Percentiles rank a stretch among this genome's conserved stretches.
Evolutionary conservation across 2,888 invertebrate species (phyloP).

Genomic region (Aricia artaxerxes): DNA sequence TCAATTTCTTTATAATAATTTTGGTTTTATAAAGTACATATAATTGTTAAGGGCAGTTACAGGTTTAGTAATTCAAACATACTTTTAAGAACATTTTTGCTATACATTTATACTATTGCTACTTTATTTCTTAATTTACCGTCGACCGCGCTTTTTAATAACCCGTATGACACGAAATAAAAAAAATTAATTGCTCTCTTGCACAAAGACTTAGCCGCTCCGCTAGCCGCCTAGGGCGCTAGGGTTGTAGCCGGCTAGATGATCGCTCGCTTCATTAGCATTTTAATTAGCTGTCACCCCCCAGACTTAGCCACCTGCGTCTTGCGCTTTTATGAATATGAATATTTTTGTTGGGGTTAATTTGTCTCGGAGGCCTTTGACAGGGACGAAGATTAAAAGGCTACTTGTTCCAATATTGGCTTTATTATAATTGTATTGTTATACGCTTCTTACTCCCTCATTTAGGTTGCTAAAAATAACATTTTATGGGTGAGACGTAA

Average conservation of each 20-base stretch:
- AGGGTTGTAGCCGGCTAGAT: constrained; percentile 41
- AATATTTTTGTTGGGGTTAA: constrained; percentile 40
- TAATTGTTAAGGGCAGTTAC: no score
- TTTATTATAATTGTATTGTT: constrained; percentile 5
- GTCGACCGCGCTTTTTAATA: constrained; percentile 5
- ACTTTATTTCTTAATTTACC: not conserved
- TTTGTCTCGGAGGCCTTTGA: constrained; percentile 39
- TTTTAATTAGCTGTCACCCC: constrained; percentile 69
- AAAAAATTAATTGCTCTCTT: constrained; percentile 32
- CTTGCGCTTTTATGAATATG: constrained; percentile 40
- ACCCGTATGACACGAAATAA: constrained; percentile 17
- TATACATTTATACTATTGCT: not conserved
- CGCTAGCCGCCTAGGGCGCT: constrained; percentile 35
- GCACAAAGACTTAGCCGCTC: constrained; percentile 33
- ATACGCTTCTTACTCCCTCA: not conserved
- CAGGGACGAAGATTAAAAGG: constrained; percentile 34
- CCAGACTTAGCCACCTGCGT: constrained; percentile 44
- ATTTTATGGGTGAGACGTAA: no score
- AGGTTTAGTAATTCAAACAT: no score
- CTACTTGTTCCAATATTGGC: constrained; percentile 31
- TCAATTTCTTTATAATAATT: no score
- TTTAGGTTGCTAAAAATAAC: not conserved
- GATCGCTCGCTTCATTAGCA: constrained; percentile 62
- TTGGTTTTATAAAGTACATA: no score
- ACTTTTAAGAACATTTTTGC: no score